phyloP scores from a whole-genome alignment of 2,797 vertebrate genomes.

The Hemitrygon akajei region DNA sequence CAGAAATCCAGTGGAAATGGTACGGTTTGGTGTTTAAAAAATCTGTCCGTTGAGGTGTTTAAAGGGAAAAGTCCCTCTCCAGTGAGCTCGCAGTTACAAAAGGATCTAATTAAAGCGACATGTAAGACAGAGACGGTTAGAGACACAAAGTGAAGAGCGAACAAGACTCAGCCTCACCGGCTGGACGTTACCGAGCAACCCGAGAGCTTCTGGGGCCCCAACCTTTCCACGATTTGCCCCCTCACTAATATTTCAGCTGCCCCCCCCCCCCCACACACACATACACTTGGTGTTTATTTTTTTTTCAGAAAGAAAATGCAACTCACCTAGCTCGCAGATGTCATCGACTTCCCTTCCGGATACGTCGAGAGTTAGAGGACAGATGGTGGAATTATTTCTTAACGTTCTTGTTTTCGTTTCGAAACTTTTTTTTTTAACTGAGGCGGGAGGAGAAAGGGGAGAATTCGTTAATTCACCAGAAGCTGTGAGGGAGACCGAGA shows the following conservation, averaged over 20 bases:
- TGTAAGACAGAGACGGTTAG: slow-evolving; percentile 28
- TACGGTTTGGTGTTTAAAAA: neutral
- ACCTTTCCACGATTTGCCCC: neutral
- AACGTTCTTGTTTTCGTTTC: slow-evolving; percentile 27
- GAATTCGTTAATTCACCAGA: slow-evolving; percentile 14
- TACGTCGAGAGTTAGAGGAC: slow-evolving; percentile 3
- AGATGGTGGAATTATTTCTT: slow-evolving; percentile 17
- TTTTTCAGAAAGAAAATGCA: neutral
- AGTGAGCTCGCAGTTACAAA: neutral
- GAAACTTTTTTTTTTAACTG: slow-evolving; percentile 33
- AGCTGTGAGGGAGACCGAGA: slow-evolving; percentile 17
- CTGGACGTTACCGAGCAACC: slow-evolving; percentile 4
- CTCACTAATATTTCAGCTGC: slow-evolving; percentile 52
- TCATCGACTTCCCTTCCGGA: slow-evolving; percentile 34
- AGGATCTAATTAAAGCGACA: slow-evolving; percentile 28
- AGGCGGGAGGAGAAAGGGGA: slow-evolving; percentile 22
- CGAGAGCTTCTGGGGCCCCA: neutral
- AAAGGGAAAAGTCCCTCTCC: neutral
- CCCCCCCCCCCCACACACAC: too few species aligned
- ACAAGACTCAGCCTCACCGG: slow-evolving; percentile 1
- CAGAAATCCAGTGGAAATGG: neutral
- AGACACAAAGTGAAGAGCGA: slow-evolving; percentile 23
- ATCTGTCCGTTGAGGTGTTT: neutral
- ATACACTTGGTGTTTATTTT: too few species aligned
- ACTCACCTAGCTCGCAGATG: slow-evolving; percentile 30